Evolutionary conservation across 2,888 invertebrate species (phyloP).

Genomic region (Atherix ibis): DNA sequence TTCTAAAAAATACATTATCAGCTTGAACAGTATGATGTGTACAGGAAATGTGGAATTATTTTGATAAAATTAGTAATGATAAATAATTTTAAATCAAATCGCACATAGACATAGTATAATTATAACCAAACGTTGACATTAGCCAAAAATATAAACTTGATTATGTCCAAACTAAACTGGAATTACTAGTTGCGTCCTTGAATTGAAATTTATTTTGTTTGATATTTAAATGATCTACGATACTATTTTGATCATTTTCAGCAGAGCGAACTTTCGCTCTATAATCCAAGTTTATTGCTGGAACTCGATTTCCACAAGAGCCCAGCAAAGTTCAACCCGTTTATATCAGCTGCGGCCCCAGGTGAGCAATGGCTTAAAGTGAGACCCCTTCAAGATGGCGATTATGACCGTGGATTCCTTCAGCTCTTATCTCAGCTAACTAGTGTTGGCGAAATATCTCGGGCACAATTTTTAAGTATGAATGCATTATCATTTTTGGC

Average conservation of each 20-base stretch:
- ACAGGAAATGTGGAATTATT: too few species aligned
- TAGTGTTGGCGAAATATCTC: slow-evolving; percentile 61
- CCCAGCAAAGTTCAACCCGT: slow-evolving; percentile 48
- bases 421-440: slow-evolving; percentile 71
- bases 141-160: too few species aligned
- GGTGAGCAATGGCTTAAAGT: slow-evolving; percentile 62
- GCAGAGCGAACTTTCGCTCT: slow-evolving; percentile 40
- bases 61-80: too few species aligned
- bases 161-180: too few species aligned
- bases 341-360: slow-evolving; percentile 51
- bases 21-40: too few species aligned
- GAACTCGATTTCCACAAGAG: slow-evolving; percentile 49
- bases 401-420: slow-evolving; percentile 73
- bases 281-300: slow-evolving; percentile 47
- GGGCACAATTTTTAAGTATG: slow-evolving; percentile 68
- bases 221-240: too few species aligned
- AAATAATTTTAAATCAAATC: too few species aligned
- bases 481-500: slow-evolving; percentile 10
- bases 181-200: too few species aligned
- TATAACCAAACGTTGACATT: too few species aligned
- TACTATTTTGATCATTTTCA: slow-evolving; percentile 9
- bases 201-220: too few species aligned
- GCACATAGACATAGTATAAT: too few species aligned
- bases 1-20: too few species aligned
- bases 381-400: slow-evolving; percentile 60